These are phyloP conservation scores for Diabrotica balteata DNA, from an alignment of 2,888 invertebrate species.

Conservation along the genomic window DNA sequence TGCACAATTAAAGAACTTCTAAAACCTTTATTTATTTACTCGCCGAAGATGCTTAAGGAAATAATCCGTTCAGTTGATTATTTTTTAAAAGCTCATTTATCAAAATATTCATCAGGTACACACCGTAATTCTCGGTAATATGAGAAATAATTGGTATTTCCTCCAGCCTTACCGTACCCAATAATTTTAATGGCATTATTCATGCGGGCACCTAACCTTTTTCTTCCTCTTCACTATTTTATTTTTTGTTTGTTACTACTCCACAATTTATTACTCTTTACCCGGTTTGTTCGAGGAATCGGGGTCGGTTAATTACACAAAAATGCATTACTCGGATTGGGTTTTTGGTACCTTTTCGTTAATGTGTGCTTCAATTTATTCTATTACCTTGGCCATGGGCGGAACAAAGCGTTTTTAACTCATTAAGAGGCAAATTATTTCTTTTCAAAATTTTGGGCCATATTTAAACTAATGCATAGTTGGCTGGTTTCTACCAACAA, in stretches of 20 bases:
- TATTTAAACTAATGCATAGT: too few relatives aligned
- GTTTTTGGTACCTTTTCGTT: conserved; percentile 3
- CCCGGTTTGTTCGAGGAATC: conserved; percentile 16
- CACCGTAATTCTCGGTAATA: conserved; percentile 15
- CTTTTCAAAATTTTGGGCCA: too few relatives aligned
- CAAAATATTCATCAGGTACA: background rate
- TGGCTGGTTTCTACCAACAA: too few relatives aligned
- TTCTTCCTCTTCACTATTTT: conserved; percentile 7
- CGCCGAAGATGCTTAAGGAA: too few relatives aligned
- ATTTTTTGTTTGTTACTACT: background rate
- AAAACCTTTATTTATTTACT: too few relatives aligned
- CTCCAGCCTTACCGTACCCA: conserved; percentile 17
- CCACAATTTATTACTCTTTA: conserved; percentile 19
- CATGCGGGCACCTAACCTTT: conserved; percentile 16
- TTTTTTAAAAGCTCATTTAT: conserved; percentile 1
- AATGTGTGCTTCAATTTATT: background rate
- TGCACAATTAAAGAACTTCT: too few relatives aligned
- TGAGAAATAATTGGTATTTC: conserved; percentile 28
- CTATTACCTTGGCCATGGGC: background rate
- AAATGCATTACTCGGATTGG: conserved; percentile 15
- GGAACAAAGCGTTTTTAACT: background rate
- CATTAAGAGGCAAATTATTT: too few relatives aligned
- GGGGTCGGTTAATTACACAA: conserved; percentile 12
- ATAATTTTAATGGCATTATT: conserved; percentile 25
- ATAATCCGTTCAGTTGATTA: background rate